Evolutionary conservation across 2,888 invertebrate species (phyloP).

Genomic region (Drosophila tripunctata): DNA sequence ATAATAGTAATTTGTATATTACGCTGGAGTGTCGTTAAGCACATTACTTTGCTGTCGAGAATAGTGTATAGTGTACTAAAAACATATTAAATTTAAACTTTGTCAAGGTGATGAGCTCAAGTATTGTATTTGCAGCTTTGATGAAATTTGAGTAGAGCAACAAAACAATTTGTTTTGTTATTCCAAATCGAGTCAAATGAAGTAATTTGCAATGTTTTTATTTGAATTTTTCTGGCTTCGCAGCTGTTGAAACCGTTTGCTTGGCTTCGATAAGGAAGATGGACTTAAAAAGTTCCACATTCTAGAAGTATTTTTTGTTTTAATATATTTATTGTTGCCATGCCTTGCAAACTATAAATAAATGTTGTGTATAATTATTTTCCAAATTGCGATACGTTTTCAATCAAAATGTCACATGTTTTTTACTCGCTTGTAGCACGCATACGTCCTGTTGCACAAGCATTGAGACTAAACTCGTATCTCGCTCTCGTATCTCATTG

Average conservation of each 20-base stretch:
- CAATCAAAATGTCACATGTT: slow-evolving; percentile 45
- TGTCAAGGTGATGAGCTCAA: not conserved
- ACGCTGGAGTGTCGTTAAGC: not conserved
- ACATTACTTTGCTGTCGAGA: no score
- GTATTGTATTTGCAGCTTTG: not conserved
- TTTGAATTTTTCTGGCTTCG: not conserved
- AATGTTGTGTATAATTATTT: slow-evolving; percentile 34
- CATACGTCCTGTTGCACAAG: slow-evolving; percentile 52
- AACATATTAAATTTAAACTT: not conserved
- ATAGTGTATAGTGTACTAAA: no score
- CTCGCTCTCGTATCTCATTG: not conserved
- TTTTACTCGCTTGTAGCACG: slow-evolving; percentile 21
- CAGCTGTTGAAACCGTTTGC: not conserved
- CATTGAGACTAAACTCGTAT: not conserved
- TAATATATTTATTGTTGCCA: not conserved
- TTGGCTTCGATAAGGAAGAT: no score
- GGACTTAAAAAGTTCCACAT: no score
- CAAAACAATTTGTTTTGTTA: not conserved
- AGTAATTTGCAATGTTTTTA: not conserved
- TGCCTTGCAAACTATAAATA: slow-evolving; percentile 32
- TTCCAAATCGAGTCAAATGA: not conserved
- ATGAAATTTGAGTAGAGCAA: not conserved
- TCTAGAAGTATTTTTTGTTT: no score
- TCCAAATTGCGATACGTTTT: slow-evolving; percentile 32
- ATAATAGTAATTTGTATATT: not conserved